These are phyloP conservation scores for Vimba vimba DNA, from an alignment of 2,113 vertebrate species.

Conservation along the genomic window DNA sequence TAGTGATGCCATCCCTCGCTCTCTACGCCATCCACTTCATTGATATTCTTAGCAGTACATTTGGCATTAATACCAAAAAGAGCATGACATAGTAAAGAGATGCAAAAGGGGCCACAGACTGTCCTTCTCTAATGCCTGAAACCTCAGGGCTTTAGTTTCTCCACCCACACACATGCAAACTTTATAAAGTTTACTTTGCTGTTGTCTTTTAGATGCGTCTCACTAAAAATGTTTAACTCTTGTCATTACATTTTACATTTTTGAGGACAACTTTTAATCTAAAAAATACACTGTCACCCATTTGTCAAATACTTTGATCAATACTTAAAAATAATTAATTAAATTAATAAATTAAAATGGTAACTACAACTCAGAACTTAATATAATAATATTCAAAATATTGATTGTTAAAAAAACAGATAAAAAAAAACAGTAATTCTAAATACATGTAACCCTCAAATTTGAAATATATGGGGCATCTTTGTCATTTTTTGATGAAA, in stretches of 20 bases:
- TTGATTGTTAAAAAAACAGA: not conserved
- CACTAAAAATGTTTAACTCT: not conserved
- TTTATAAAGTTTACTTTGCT: not conserved
- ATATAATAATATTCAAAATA: not conserved
- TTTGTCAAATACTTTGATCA: not conserved
- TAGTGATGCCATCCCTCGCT: slow-evolving; percentile 22
- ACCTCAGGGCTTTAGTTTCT: not conserved
- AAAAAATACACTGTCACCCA: not conserved
- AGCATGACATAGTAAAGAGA: slow-evolving; percentile 39
- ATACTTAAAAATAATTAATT: not conserved
- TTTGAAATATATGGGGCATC: not conserved
- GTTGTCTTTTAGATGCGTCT: not conserved
- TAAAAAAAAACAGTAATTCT: no score
- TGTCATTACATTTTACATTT: not conserved
- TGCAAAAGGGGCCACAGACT: slow-evolving; percentile 34
- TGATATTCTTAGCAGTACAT: slow-evolving; percentile 46
- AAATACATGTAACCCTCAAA: not conserved
- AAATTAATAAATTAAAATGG: not conserved
- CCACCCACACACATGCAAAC: not conserved
- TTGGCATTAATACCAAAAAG: slow-evolving; percentile 47
- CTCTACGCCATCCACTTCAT: slow-evolving; percentile 31
- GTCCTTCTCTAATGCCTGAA: not conserved
- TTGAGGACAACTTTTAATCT: not conserved
- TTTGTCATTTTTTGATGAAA: not conserved
- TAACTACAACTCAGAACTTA: not conserved